Evolutionary conservation across 2,888 invertebrate species (phyloP).

Genomic region (Eupithecia subumbrata): DNA sequence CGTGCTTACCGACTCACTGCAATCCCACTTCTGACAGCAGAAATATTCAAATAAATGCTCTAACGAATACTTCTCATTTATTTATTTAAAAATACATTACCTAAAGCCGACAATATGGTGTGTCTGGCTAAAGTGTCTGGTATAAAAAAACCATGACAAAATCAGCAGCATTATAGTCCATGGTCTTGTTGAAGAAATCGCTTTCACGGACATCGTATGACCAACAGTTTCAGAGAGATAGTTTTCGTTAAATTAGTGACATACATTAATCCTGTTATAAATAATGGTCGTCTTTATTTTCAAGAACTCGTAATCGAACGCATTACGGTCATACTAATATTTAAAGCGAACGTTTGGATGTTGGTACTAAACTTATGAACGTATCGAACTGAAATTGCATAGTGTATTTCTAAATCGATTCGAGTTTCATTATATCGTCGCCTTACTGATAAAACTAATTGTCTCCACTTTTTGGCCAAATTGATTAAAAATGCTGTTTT

Average conservation of each 20-base stretch:
- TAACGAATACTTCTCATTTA: conserved; percentile 6
- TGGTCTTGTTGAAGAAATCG: background rate
- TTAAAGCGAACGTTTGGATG: background rate
- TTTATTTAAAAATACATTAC: background rate
- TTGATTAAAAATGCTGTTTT: too few species aligned
- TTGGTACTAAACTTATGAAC: background rate
- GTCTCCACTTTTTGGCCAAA: too few species aligned
- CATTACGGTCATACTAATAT: conserved; percentile 49
- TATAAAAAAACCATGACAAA: background rate
- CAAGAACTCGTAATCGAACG: conserved; percentile 42
- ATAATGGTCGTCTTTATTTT: conserved; percentile 12
- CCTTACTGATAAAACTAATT: too few species aligned
- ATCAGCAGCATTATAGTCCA: background rate
- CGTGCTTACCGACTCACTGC: conserved; percentile 64
- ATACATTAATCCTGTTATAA: too few species aligned
- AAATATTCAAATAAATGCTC: conserved; percentile 34
- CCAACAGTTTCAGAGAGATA: background rate
- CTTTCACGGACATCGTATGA: background rate
- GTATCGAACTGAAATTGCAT: background rate
- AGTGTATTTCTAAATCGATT: background rate
- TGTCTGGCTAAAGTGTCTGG: background rate
- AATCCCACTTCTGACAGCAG: conserved; percentile 46
- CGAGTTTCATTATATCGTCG: too few species aligned
- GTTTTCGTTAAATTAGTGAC: too few species aligned
- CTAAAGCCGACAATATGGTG: background rate